Evolutionary conservation across 2,797 vertebrate genomes (phyloP), one percentile per base, ranked within the genome.

Genomic region (Diplodus puntazzo): DNA sequence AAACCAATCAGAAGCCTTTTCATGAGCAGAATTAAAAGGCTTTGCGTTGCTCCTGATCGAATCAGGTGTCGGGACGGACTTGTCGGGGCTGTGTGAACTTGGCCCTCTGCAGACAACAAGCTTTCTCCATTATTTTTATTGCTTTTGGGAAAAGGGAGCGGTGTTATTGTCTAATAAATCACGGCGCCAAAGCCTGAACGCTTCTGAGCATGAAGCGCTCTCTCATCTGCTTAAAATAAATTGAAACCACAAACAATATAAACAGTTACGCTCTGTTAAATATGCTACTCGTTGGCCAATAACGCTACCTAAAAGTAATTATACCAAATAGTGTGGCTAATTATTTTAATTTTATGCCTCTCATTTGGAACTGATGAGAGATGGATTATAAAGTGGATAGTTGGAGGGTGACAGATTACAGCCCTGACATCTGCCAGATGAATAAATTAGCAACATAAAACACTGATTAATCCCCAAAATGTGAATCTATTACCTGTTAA

Each of bases 221-320:
- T 34, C 34, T 86, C 74, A 77, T 73, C 75, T 79, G 80, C 67
- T 69, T 30, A 61, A 77, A 81, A 84, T 77, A 68, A 80, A 91
- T 61, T 84, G 64, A 82, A 82, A 86, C 69, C 69, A 80, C 90
- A 89, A 90, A 90, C 78, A 87, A 68, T 59, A 67, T 49, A 11
- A 79, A 65, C 52, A 65, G 62, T 61, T 74, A 68, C 16, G 59
- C 79, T 77, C 77, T 50, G 79, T 87, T 90, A 80, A 85, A 85
- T 77, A 57, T 77, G 73, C 64, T 50, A 49, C 61, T 61, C n/a
- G 5, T 52, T 11, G 78, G 59, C 69, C 67, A 61, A 70, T 80
- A 77, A 69, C 7, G 17, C 69, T 27, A 73, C 55, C 79, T 59
- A 66, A 86, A 81, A 81, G 75, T 78, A 82, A 86, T 90, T 79